These are phyloP conservation scores for Ephydatia muelleri DNA, from an alignment of 37 sponge, comb jelly and placozoan species.

Conservation along the genomic window DNA sequence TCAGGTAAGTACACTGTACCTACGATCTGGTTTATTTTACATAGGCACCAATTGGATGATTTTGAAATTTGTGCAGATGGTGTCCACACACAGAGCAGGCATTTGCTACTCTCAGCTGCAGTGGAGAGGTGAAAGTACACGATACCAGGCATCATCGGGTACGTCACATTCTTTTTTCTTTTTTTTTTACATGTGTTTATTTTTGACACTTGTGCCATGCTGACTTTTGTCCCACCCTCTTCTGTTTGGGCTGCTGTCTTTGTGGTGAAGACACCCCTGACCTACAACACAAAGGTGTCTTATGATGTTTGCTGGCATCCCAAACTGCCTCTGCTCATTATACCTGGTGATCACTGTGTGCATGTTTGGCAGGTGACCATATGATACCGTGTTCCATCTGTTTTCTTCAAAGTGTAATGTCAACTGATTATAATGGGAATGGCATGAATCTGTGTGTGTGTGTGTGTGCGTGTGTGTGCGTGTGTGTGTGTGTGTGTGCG, in stretches of 20 bases:
- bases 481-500: too few relatives aligned
- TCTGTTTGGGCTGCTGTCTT: too few relatives aligned
- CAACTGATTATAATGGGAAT: too few relatives aligned
- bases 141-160: conserved; percentile 53
- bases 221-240: not conserved
- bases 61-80: conserved; percentile 25
- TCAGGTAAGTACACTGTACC: conserved; percentile 24
- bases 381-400: not conserved
- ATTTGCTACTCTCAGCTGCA: conserved; percentile 54
- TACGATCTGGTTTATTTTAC: not conserved
- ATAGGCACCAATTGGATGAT: not conserved
- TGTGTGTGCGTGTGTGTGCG: too few relatives aligned
- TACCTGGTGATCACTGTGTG: conserved; percentile 9
- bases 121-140: conserved; percentile 49
- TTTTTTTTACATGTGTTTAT: not conserved
- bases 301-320: conserved; percentile 43
- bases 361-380: conserved; percentile 34
- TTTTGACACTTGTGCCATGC: not conserved
- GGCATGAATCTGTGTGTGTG: too few relatives aligned
- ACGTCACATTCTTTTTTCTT: not conserved
- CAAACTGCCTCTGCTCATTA: conserved; percentile 41
- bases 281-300: conserved; percentile 5
- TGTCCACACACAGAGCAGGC: conserved; percentile 32
- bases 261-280: conserved; percentile 4
- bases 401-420: not conserved